Percentiles rank a stretch among this genome's conserved stretches.
Evolutionary conservation across 2,797 vertebrate species (phyloP).

Genomic region (Premnoplex brunnescens): DNA sequence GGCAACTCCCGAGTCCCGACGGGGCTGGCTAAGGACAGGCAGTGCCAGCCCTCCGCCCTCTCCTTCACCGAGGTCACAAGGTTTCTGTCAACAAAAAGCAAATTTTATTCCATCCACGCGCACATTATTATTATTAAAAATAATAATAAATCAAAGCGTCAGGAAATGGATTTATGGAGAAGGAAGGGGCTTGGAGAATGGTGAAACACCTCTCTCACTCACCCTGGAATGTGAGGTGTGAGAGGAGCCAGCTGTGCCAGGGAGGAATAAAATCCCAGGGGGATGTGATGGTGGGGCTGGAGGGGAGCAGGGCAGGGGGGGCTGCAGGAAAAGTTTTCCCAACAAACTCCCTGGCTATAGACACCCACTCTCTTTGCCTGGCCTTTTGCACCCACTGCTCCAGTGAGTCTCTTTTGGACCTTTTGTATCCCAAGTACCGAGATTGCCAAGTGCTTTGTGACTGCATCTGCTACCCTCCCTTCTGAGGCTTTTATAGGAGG

Average conservation of each 20-base stretch:
- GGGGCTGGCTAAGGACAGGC: neutral
- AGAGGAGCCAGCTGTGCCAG: neutral
- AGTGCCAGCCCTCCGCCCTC: neutral
- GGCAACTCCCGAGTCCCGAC: fast-evolving
- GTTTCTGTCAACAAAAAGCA: neutral
- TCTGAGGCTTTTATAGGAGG: fast-evolving
- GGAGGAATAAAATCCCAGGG: neutral
- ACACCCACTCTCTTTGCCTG: fast-evolving
- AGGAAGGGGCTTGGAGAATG: neutral
- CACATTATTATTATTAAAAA: neutral
- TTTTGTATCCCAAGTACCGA: neutral
- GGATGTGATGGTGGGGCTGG: neutral
- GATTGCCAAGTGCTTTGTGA: neutral
- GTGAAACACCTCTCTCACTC: neutral
- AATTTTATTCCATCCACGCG: neutral
- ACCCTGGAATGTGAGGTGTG: neutral
- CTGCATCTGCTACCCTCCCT: fast-evolving
- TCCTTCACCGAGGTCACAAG: neutral
- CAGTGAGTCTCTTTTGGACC: fast-evolving
- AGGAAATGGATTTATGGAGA: neutral
- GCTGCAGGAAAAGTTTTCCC: neutral
- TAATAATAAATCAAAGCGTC: neutral
- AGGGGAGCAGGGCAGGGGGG: fast-evolving
- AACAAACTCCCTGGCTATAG: fast-evolving
- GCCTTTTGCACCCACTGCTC: fast-evolving